Percentiles rank a stretch among this genome's conserved stretches.
These are phyloP conservation scores for Phylloscopus collybita DNA, from an alignment of 2,797 vertebrate species.

Conservation along the genomic window DNA sequence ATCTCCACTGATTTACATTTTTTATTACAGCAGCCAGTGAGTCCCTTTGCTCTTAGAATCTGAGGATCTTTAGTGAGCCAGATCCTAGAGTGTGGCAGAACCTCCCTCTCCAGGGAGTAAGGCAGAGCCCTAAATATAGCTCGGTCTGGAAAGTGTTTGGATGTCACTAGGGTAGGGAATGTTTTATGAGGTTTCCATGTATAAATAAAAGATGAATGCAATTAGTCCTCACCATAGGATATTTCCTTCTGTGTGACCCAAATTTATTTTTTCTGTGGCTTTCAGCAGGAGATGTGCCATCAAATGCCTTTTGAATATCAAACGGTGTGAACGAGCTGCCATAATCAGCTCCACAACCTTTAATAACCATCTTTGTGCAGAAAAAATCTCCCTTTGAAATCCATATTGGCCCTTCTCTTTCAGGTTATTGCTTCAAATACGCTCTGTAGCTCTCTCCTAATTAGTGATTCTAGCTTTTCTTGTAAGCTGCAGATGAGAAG, in stretches of 20 bases:
- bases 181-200: slow-evolving; percentile 38
- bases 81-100: slow-evolving; percentile 23
- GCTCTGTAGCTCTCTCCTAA: neutral
- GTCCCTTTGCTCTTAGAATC: neutral
- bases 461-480: slow-evolving; percentile 2
- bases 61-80: neutral
- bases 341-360: slow-evolving; percentile 33
- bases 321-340: slow-evolving; percentile 10
- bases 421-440: slow-evolving; percentile 29
- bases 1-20: neutral
- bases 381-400: slow-evolving; percentile 23
- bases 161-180: slow-evolving; percentile 16
- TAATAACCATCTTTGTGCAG: neutral
- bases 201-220: slow-evolving; percentile 66
- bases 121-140: slow-evolving; percentile 22
- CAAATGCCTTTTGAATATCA: slow-evolving; percentile 54
- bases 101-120: neutral
- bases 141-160: slow-evolving; percentile 18
- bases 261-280: slow-evolving; percentile 28
- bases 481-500: neutral
- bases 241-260: slow-evolving; percentile 43
- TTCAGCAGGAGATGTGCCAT: slow-evolving; percentile 44
- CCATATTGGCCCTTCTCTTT: slow-evolving; percentile 33
- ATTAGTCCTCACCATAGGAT: slow-evolving; percentile 59
- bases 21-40: neutral